Conservation (phyloP, 37 sponge, comb jelly and placozoan genomes). For the Oscarella lobularis region DNA sequence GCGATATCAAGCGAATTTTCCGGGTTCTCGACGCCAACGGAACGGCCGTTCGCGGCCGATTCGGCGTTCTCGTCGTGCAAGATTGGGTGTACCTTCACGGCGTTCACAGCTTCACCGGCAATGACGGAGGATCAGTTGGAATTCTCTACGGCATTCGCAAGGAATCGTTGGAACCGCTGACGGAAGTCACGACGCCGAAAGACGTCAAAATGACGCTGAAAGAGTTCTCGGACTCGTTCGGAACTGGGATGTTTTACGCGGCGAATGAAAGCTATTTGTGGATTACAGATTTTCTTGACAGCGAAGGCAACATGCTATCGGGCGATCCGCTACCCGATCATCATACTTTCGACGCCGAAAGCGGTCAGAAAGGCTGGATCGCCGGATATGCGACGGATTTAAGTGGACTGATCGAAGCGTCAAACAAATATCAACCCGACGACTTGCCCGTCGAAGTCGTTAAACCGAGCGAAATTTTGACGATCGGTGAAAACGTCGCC, state of each 20-base stretch:
- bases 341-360: no score
- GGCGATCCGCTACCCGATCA: no score
- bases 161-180: background rate
- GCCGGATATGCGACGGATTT: background rate
- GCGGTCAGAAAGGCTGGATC: background rate
- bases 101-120: no score
- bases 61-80: background rate
- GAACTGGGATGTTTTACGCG: background rate
- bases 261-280: background rate
- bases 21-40: background rate
- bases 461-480: background rate
- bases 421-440: background rate
- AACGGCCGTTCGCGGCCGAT: background rate
- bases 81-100: background rate
- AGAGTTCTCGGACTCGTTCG: background rate
- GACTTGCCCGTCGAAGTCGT: background rate
- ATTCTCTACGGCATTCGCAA: background rate
- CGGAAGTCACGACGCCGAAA: background rate
- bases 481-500: background rate
- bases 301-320: background rate
- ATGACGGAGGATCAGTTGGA: background rate
- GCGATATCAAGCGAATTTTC: background rate
- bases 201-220: background rate
- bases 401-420: background rate
- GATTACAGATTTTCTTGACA: background rate